Conservation (phyloP, 2,113 vertebrate species). For the Drymodes brunneopygia region DNA sequence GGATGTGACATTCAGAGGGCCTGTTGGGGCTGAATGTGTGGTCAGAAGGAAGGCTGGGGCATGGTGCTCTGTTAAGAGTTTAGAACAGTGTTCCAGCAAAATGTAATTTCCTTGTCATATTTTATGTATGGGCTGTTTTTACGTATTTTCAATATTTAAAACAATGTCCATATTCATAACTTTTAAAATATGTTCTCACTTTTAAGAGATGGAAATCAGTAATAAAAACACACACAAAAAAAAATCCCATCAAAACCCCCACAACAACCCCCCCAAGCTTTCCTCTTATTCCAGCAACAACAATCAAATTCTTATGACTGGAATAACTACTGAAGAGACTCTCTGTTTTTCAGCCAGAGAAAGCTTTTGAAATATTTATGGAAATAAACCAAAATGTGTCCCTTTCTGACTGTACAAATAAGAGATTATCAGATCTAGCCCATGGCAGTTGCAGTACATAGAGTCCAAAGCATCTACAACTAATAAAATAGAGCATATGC, state of each 20-base stretch:
- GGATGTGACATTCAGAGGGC: neutral
- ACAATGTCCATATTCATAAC: conserved; percentile 67
- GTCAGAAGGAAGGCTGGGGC: neutral
- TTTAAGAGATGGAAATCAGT: conserved; percentile 60
- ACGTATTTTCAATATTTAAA: conserved; percentile 70
- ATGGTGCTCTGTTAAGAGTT: neutral
- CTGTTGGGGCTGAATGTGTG: neutral
- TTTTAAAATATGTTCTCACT: conserved; percentile 59
- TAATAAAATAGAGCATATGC: neutral
- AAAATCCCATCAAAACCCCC: neutral
- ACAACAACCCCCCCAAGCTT: neutral
- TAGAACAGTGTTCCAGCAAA: neutral
- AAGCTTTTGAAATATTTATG: conserved; percentile 50
- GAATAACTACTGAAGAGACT: conserved; percentile 13
- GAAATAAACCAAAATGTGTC: conserved; percentile 5
- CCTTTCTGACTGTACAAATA: conserved; percentile 9
- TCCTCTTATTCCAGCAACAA: conserved; percentile 43
- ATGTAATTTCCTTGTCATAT: conserved; percentile 46
- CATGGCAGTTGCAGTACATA: neutral
- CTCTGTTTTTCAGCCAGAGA: conserved; percentile 38
- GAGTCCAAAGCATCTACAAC: neutral
- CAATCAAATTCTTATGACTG: conserved; percentile 27
- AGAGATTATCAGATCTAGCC: conserved; percentile 8
- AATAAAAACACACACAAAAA: neutral
- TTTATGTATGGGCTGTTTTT: conserved; percentile 58